A percentile compares a stretch with the other conserved stretches of the same genome.
These are phyloP conservation scores for Spinus pinus DNA, from an alignment of 2,797 vertebrate species.

Conservation along the genomic window DNA sequence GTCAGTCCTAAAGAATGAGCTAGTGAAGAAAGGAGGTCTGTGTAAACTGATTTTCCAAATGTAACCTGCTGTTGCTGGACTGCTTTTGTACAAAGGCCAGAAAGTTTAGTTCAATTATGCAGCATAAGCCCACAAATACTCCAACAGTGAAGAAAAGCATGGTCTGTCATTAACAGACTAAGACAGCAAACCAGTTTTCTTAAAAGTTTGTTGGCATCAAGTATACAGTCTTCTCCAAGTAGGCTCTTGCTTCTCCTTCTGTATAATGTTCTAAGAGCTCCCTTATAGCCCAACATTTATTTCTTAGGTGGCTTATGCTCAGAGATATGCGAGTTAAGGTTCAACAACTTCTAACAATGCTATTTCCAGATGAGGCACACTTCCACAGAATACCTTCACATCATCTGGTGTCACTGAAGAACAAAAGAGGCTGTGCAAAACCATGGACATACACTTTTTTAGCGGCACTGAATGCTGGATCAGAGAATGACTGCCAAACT, in stretches of 20 bases:
- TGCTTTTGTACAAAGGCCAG: not conserved
- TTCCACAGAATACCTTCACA: not conserved
- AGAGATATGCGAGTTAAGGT: not conserved
- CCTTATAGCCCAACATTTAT: not conserved
- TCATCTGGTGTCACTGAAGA: not conserved
- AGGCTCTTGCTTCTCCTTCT: not conserved
- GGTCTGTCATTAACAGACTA: not conserved
- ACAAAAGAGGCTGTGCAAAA: not conserved
- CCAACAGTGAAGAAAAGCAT: not conserved
- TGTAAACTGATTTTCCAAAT: not conserved
- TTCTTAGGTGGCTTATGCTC: not conserved
- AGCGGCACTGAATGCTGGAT: not conserved
- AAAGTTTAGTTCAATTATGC: not conserved
- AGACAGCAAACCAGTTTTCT: not conserved
- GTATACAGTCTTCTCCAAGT: not conserved
- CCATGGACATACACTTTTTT: not conserved
- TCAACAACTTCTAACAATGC: not conserved
- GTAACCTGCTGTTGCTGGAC: not conserved
- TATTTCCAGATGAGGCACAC: not conserved
- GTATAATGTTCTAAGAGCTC: not conserved
- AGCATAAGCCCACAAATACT: not conserved
- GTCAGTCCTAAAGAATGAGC: not conserved
- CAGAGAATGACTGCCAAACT: not conserved
- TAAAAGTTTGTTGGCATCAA: not conserved
- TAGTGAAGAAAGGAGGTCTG: not conserved